phyloP scores from a whole-genome alignment of 2,113 vertebrate species.

The Anhinga anhinga region DNA sequence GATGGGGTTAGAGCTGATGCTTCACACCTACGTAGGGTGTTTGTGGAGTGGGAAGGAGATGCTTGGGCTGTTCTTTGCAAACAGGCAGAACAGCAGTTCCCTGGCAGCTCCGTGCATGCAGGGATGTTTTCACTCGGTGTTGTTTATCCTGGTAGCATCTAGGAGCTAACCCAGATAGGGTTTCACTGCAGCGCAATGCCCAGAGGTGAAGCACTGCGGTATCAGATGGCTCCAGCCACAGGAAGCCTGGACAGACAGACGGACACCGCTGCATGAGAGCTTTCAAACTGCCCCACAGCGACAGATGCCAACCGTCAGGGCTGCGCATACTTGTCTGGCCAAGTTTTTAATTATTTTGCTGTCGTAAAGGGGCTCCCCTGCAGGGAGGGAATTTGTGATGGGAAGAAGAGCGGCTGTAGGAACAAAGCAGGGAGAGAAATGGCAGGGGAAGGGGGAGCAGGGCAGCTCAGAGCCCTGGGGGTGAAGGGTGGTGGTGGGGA shows the following conservation, averaged over 20 bases:
- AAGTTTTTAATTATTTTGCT: neutral
- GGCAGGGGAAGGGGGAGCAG: neutral
- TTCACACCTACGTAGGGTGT: accelerated
- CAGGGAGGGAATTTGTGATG: neutral
- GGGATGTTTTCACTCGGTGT: accelerated
- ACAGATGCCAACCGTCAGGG: neutral
- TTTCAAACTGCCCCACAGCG: neutral
- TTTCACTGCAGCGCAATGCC: accelerated
- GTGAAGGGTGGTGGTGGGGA: neutral
- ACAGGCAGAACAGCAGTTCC: accelerated
- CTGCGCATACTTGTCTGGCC: neutral
- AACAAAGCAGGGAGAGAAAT: neutral
- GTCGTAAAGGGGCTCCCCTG: neutral
- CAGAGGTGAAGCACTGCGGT: accelerated
- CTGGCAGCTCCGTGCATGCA: accelerated
- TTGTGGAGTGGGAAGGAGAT: neutral
- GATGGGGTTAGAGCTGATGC: accelerated
- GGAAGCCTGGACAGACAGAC: neutral
- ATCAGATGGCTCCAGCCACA: neutral
- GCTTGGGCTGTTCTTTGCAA: accelerated
- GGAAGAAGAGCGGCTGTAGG: neutral
- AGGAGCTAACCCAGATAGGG: neutral
- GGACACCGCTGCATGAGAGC: neutral
- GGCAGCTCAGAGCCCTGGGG: neutral
- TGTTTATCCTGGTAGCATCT: neutral